phyloP scores from a whole-genome alignment of 1,140 invertebrate species.

The Drosophila baimaii region DNA sequence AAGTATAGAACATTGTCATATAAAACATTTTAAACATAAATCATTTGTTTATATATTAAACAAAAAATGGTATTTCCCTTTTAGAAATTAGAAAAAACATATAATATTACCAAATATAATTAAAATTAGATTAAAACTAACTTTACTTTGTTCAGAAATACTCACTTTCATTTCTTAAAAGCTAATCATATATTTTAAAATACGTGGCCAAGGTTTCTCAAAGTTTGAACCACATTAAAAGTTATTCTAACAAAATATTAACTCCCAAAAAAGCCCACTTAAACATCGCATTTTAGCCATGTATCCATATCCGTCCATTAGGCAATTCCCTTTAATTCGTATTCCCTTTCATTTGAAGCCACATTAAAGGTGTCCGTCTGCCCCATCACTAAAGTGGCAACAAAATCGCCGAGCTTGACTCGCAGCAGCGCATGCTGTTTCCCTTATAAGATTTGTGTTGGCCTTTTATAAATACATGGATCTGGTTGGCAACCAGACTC shows the following conservation, averaged over 20 bases:
- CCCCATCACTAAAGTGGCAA: slow-evolving; percentile 59
- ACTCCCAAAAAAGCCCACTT: background rate
- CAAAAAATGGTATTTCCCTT: too few species aligned
- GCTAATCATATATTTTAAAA: too few species aligned
- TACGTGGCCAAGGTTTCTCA: too few species aligned
- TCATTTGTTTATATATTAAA: too few species aligned
- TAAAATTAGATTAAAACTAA: too few species aligned
- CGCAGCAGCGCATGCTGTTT: slow-evolving; percentile 63
- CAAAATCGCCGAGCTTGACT: slow-evolving; percentile 34
- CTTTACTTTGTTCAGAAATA: too few species aligned
- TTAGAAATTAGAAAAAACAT: too few species aligned
- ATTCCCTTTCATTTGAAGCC: slow-evolving; percentile 8
- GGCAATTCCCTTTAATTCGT: background rate
- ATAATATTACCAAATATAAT: too few species aligned
- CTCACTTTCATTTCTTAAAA: too few species aligned
- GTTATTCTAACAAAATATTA: background rate
- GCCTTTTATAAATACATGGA: slow-evolving; percentile 70
- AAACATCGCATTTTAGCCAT: background rate
- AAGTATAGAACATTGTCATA: too few species aligned
- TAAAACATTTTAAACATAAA: too few species aligned
- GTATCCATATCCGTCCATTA: background rate
- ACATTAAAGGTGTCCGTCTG: slow-evolving; percentile 12
- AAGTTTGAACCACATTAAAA: background rate
- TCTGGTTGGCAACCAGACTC: slow-evolving; percentile 34
- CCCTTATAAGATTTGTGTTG: slow-evolving; percentile 76